A percentile compares a stretch with the other conserved stretches of the same genome.
Evolutionary conservation across 2,113 vertebrate genomes (phyloP).

Genomic region (Myocastor coypus): DNA sequence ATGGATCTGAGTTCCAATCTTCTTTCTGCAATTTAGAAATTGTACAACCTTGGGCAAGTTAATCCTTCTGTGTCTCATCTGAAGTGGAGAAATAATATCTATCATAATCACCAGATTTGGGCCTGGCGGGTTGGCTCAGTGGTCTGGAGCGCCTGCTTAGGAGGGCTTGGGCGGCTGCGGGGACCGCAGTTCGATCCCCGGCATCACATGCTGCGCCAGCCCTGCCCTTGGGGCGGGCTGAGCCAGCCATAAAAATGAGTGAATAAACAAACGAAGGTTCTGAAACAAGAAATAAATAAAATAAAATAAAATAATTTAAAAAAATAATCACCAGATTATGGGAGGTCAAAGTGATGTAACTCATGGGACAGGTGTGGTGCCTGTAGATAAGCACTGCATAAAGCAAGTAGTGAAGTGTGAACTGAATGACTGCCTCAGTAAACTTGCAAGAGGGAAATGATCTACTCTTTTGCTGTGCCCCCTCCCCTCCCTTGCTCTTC

Average conservation of each 20-base stretch:
- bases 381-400: neutral
- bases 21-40: slow-evolving; percentile 23
- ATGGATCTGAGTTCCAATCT: neutral
- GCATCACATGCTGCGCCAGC: too few relatives aligned
- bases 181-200: too few relatives aligned
- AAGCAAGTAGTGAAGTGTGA: neutral
- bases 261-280: too few relatives aligned
- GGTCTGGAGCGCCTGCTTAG: too few relatives aligned
- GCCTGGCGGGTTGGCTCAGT: too few relatives aligned
- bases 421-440: neutral
- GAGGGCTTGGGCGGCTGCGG: too few relatives aligned
- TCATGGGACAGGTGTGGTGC: neutral
- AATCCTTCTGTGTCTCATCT: slow-evolving; percentile 23
- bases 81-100: slow-evolving; percentile 29
- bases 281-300: too few relatives aligned
- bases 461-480: neutral
- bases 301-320: too few relatives aligned
- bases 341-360: neutral
- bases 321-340: neutral
- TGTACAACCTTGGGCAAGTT: slow-evolving; percentile 11
- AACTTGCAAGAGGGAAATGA: neutral
- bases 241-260: too few relatives aligned
- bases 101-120: too few relatives aligned
- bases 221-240: too few relatives aligned
- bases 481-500: neutral